Evolutionary conservation across 2,113 vertebrate genomes (phyloP), one percentile per base, ranked within the genome.

Genomic region (Petrocephalus microphthalmus): DNA sequence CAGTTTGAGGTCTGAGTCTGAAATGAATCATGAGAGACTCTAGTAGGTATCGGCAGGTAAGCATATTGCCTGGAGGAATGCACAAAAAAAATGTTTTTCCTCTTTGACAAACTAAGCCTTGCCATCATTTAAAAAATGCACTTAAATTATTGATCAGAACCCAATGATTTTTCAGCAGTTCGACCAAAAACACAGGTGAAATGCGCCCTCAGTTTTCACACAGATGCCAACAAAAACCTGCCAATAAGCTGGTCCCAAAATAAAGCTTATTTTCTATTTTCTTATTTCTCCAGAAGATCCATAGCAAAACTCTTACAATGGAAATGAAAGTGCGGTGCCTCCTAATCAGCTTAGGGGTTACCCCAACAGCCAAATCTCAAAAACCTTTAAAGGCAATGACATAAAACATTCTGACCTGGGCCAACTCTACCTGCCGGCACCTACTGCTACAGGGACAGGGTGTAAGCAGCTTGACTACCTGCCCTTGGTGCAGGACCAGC

Each of bases 401-500:
- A n/a, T n/a, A n/a, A n/a, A n/a, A 67, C 1, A 22, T 45, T 49
- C 10, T 78, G 15, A 22, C 25, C 64, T 17, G 20, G n/a, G 60
- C n/a, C 60, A 67, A 67, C 29, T 67, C 29, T 67, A 49, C 25
- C 25, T 74, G 49, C 86, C 29, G 7, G 15, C 17, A 20, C 64
- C 33, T 0, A 51, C 37, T 19, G 81, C 51, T n/a, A 45, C 57
- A 20, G 33, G 37, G n/a, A 49, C 17, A 52, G 25, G 1, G 37
- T 47, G 33, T 57, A 86, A 42, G 20, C 13, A 7, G 37, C 10
- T 60, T 47, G 25, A n/a, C 33, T 90, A 96, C 95, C 95, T 96
- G 94, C 88, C 93, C 78, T 87, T 93, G 93, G 88, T 94, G 93
- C 94, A 96, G 92, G 88, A 96, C 90, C 2, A 96, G 90, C 1